phyloP scores from a whole-genome alignment of 2,113 vertebrate genomes.

The Protomyctophum bolini region DNA sequence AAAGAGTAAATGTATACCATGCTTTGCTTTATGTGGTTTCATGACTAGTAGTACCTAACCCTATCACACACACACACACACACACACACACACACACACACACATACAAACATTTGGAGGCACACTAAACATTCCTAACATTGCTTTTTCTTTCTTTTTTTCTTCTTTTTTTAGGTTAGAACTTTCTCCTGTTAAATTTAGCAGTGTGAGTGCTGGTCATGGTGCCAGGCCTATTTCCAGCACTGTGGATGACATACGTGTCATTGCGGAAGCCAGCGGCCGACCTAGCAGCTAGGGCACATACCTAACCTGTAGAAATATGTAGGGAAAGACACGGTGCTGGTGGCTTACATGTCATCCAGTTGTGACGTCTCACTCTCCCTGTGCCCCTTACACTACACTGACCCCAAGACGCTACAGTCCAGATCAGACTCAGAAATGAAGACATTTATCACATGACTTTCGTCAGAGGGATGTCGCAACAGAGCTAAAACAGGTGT shows the following conservation, averaged over 20 bases:
- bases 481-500: too few relatives aligned
- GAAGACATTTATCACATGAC: too few relatives aligned
- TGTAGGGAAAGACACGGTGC: background rate
- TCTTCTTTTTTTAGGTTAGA: background rate
- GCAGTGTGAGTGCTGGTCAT: background rate
- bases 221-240: background rate
- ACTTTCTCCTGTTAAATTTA: constrained; percentile 6
- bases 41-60: background rate
- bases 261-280: background rate
- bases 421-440: too few relatives aligned
- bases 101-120: too few relatives aligned
- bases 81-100: too few relatives aligned
- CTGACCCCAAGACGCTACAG: too few relatives aligned
- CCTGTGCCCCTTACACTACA: background rate
- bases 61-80: too few relatives aligned
- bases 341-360: background rate
- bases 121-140: too few relatives aligned
- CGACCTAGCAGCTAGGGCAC: background rate
- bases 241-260: background rate
- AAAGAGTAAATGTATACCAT: constrained; percentile 42
- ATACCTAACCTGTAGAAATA: background rate
- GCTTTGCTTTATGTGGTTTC: constrained; percentile 23
- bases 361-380: background rate
- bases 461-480: too few relatives aligned
- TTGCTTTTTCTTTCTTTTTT: too few relatives aligned